Evolutionary conservation across 2,113 vertebrate species (phyloP).

Genomic region (Thunnus thynnus): DNA sequence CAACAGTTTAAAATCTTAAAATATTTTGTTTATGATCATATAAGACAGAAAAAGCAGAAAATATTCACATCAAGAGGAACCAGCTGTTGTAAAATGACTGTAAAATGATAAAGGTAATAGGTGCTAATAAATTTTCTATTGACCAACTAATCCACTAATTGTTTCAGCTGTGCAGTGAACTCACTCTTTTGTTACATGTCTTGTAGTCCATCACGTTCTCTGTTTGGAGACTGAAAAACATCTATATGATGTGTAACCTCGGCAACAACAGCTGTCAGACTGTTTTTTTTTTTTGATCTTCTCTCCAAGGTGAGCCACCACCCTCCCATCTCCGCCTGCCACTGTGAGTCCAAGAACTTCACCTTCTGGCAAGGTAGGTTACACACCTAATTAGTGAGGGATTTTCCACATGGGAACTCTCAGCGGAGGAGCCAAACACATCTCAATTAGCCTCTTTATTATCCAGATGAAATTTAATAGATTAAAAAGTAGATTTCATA

Average conservation of each 20-base stretch:
- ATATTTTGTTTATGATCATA: not conserved
- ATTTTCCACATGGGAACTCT: constrained; percentile 10
- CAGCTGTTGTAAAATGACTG: not conserved
- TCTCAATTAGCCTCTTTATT: constrained; percentile 16
- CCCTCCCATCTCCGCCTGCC: constrained; percentile 97
- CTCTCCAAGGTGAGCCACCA: constrained; percentile 96
- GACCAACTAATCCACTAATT: no score
- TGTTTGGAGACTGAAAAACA: not conserved
- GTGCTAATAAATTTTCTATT: not conserved
- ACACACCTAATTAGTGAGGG: constrained; percentile 37
- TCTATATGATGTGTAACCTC: constrained; percentile 1
- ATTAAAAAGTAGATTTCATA: not conserved
- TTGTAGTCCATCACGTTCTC: not conserved
- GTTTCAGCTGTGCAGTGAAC: no score
- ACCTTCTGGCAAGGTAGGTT: constrained; percentile 98
- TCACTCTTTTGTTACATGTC: no score
- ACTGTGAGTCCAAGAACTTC: constrained; percentile 99
- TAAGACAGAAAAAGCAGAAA: not conserved
- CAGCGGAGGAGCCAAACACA: not conserved
- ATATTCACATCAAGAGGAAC: not conserved
- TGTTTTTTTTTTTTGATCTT: constrained; percentile 59
- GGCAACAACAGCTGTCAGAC: constrained; percentile 48
- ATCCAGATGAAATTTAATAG: not conserved
- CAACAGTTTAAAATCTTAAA: no score
- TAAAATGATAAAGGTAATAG: not conserved